A percentile compares a stretch with the other conserved stretches of the same genome.
phyloP scores from a whole-genome alignment of 2,113 vertebrate species.

The Halcyon malimbica region DNA sequence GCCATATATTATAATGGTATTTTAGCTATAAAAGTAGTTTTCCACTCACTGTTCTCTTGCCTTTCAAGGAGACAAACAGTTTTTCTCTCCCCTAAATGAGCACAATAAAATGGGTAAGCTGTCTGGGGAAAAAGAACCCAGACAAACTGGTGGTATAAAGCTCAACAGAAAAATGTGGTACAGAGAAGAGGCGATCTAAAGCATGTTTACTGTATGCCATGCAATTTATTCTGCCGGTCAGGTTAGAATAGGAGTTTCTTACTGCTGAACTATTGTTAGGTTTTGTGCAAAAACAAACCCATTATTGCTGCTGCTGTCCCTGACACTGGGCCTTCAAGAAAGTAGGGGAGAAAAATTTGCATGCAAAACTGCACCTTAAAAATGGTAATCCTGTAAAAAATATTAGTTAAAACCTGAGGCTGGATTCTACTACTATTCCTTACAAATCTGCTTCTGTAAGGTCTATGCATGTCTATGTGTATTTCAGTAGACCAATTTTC shows the following conservation, averaged over 20 bases:
- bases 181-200: slow-evolving; percentile 51
- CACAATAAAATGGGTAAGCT: slow-evolving; percentile 67
- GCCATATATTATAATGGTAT: slow-evolving; percentile 59
- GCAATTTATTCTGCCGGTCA: slow-evolving; percentile 36
- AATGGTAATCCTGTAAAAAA: background rate
- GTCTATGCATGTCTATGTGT: background rate
- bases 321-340: background rate
- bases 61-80: slow-evolving; percentile 67
- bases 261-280: background rate
- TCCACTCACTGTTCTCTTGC: slow-evolving; percentile 52
- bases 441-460: background rate
- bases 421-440: background rate
- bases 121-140: slow-evolving; percentile 26
- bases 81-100: slow-evolving; percentile 70
- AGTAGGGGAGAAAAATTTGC: background rate
- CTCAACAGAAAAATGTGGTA: slow-evolving; percentile 63
- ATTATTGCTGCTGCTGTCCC: background rate
- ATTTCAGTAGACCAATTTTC: slow-evolving; percentile 17
- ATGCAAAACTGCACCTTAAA: background rate
- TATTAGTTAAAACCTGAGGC: background rate
- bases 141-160: slow-evolving; percentile 52
- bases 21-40: slow-evolving; percentile 67
- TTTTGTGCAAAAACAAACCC: slow-evolving; percentile 12
- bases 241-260: slow-evolving; percentile 29
- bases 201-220: slow-evolving; percentile 15